phyloP scores from a whole-genome alignment of 1,140 invertebrate species.

The Odontomachus brunneus region DNA sequence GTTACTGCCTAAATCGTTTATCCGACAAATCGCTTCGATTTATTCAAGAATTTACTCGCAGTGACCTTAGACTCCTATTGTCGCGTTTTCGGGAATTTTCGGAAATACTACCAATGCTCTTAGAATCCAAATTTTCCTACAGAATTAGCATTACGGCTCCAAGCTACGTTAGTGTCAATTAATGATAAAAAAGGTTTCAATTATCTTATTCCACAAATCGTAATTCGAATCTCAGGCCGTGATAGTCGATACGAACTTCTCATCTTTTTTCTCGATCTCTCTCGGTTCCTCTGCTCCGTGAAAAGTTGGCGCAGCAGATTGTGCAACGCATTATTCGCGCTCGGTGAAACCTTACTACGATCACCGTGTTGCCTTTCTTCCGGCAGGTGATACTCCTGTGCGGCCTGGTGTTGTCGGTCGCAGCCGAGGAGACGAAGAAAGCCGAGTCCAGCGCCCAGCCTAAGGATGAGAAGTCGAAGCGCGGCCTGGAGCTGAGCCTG shows the following conservation, averaged over 20 bases:
- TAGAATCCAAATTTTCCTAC: neutral
- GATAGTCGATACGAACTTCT: neutral
- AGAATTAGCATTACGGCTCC: neutral
- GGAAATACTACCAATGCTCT: neutral
- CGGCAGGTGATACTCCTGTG: constrained; percentile 77
- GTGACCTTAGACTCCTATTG: neutral
- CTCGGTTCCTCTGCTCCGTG: too few relatives aligned
- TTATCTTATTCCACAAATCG: constrained; percentile 3
- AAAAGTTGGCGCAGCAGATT: neutral
- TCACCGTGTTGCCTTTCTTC: constrained; percentile 21
- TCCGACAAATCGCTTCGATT: neutral
- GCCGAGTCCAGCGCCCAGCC: constrained; percentile 63
- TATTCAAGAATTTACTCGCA: neutral
- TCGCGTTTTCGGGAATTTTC: neutral
- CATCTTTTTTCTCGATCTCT: too few relatives aligned
- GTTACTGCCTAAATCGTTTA: neutral
- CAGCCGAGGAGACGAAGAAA: constrained; percentile 74
- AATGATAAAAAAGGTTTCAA: neutral
- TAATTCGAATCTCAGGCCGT: neutral
- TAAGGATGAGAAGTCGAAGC: constrained; percentile 78
- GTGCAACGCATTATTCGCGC: neutral
- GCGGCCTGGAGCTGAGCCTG: constrained; percentile 79
- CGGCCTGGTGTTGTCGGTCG: constrained; percentile 74
- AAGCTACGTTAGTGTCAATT: too few relatives aligned
- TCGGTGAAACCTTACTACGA: neutral